Evolutionary conservation across 2,113 vertebrate genomes (phyloP), one percentile per base, ranked within the genome.

Genomic region (Eidolon helvum): DNA sequence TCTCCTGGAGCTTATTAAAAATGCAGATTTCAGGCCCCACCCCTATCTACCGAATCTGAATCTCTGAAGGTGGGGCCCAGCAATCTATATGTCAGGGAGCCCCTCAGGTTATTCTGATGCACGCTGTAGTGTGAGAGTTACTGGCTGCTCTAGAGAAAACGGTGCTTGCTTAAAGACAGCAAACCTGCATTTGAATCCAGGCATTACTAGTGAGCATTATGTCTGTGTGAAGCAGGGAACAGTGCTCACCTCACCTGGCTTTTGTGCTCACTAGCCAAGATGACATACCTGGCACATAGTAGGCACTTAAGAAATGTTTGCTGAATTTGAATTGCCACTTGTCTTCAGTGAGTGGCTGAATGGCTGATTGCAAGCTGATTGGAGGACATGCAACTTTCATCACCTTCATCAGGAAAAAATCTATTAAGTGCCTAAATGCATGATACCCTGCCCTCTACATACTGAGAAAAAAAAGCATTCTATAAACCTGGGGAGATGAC

Each of bases 321-420:
- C 93, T 72, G 59, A 35, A 9, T 53, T 24, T 94, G 97, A 97
- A 72, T 80, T 95, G 69, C 96, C 92, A 95, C 94, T 96, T 79
- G 74, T 84, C 90, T 65, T 15, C 24, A 65, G 92, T 80, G 95
- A 97, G 95, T 87, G 83, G 78, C 30, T 86, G 87, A 28, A 79
- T 12, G 88, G 69, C 90, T 96, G 91, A 97, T 94, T 95, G 86
- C 94, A 38, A 69, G 55, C 96, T 96, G 93, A 94, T 96, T 93
- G 93, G 53, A 89, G 86, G 93, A 75, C 82, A 71, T 75, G 93
- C 45, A 79, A 59, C 86, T 93, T 93, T 93, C 91, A 94, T 97
- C 86, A 65, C 89, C 84, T 85, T 97, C 95, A 80, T 94, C 96
- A 80, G 95, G 89, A 94, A 87, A 94, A 86, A 80, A 91, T 78